Evolutionary conservation across 1,140 invertebrate species (phyloP), one percentile per base, ranked within the genome.

Genomic region (Acyrthosiphon pisum): DNA sequence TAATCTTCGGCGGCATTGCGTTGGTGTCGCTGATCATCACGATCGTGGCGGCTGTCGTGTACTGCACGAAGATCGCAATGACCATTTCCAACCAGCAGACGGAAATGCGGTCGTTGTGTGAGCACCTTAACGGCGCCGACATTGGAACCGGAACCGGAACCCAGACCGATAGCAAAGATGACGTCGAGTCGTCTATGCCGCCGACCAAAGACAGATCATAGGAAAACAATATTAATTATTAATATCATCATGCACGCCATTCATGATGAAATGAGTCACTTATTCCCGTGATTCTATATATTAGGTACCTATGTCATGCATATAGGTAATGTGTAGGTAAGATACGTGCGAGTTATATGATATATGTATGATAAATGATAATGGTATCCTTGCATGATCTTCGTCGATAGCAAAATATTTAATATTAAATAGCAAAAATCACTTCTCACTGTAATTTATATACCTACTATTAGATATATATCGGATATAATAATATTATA

Each of bases 61-160:
- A 90, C 23, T 90, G 88, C n/a, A 41, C n/a, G 50, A 90, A 90
- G 30, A 90, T 90, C 50, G 50, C 88, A 0, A 20, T 90, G 53
- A 90, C 23, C 3, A 37, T 53, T 26, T 90, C 88, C 37, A 6
- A 37, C 23, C 88, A 90, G 6, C 88, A 53, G 35, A 90, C 50
- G 22, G 88, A 90, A 41, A 90, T 90, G 88, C 50, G 41, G 23
- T 90, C 88, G 50, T 18, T 88, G n/a, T 90, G 88, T 37, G 88
- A 90, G 14, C 88, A 56, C 46, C 26, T n/a, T 22, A 53, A 88
- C n/a, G n/a, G 41, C 22, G 6, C 26, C 30, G 84, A 76, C 18
- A n/a, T 18, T 1, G 30, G 30, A 76, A n/a, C n/a, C 14, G 14
- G 60, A 9, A 60, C 56, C 26, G 56, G 56, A 60, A 60, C 56